Conservation (phyloP, 2,797 vertebrate genomes). For the Myotis pilosus region DNA sequence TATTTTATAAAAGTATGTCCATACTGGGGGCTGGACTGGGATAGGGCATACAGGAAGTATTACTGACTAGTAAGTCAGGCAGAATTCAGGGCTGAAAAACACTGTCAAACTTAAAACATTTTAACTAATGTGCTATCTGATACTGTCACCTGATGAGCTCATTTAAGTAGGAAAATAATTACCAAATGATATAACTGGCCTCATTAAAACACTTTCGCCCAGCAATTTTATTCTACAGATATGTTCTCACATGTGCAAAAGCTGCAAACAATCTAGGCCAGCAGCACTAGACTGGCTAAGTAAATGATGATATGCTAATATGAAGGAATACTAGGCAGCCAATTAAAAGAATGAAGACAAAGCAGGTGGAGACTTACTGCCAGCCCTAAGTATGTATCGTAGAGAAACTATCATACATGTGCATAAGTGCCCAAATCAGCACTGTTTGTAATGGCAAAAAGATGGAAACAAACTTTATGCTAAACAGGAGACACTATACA, state of each 20-base stretch:
- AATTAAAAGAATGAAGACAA: background rate
- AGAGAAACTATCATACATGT: background rate
- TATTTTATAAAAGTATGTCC: background rate
- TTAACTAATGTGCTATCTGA: background rate
- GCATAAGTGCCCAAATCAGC: background rate
- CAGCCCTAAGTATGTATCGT: background rate
- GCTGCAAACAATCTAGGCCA: background rate
- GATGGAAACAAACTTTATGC: background rate
- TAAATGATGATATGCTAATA: background rate
- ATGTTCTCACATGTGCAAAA: background rate
- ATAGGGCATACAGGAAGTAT: background rate
- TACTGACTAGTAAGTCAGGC: background rate
- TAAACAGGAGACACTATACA: background rate
- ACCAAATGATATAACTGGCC: background rate
- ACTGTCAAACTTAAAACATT: background rate
- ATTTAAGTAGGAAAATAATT: slow-evolving; percentile 24
- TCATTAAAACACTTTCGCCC: background rate
- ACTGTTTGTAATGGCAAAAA: background rate
- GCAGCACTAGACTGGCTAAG: background rate
- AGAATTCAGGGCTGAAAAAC: background rate
- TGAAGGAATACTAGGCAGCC: background rate
- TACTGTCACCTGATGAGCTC: background rate
- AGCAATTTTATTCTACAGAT: background rate
- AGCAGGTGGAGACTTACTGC: background rate
- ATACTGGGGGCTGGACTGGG: background rate